Evolutionary conservation across 1,140 invertebrate species (phyloP), one percentile per base, ranked within the genome.

Genomic region (Antheraea mylitta): DNA sequence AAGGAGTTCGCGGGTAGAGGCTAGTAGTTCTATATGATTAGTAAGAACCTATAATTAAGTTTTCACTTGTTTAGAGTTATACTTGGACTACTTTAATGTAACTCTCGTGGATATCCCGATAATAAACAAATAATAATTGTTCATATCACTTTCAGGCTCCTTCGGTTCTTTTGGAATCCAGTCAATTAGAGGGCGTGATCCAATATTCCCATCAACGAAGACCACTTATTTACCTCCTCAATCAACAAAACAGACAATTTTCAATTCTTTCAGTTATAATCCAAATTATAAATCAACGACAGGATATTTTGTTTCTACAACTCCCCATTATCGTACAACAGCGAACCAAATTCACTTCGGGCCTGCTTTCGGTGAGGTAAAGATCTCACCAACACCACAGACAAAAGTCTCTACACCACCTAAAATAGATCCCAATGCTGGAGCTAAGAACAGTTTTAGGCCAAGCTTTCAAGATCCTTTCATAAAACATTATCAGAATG

Each of bases 381-480:
- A 85, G 48, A 79, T 81, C 66, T 73, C 75, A 18, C 82, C 83
- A 30, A 87, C 84, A 7, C 88, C 78, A 18, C 76, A 79, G 64
- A 80, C 86, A 7, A 92, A 92, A 75, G 67, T 80, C 19, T 77
- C 80, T 16, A 64, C 73, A 7, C 75, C 78, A 9, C 76, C 79
- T n/a, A 90, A 92, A 66, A 85, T 90, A 30, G 90, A 92, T 70
- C 87, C 88, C 16, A 90, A 90, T 62, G 77, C 80, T 58, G 80
- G 79, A 60, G 74, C 70, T 22, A 90, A 90, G 76, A 76, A 73
- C 8, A 68, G 66, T 8, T 93, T 93, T 67, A 92, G 92, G 64
- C 82, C 92, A 3, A 93, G 91, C 67, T 90, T 87, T 7, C 86
- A 90, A 70, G 92, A 93, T 85, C 91, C 89, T 6, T 88, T 92